A percentile compares a stretch with the other conserved stretches of the same genome.
Evolutionary conservation across 2,113 vertebrate genomes (phyloP).

Genomic region (Ramphastos sulfuratus): DNA sequence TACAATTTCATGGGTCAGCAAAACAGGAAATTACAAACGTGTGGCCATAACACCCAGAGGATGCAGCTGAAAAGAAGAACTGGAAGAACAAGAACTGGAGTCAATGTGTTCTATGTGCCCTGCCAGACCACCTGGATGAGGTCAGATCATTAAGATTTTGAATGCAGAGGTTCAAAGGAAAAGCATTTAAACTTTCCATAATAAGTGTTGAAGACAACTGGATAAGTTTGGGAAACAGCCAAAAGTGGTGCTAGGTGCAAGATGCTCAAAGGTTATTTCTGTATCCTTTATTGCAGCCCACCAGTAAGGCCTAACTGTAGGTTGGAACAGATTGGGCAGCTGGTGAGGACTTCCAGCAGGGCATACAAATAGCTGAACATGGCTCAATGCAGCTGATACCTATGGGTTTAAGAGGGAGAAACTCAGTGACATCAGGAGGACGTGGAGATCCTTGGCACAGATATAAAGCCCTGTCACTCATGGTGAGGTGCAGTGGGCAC

Average conservation of each 20-base stretch:
- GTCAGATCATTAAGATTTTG: not conserved
- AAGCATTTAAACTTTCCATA: not conserved
- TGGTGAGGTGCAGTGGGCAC: rapidly evolving
- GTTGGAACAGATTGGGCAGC: not conserved
- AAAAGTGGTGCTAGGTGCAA: not conserved
- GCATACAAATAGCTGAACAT: not conserved
- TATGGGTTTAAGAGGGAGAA: not conserved
- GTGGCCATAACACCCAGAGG: not conserved
- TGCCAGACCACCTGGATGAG: not conserved
- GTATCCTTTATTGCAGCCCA: not conserved
- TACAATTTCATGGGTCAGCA: not conserved
- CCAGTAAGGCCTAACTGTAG: not conserved
- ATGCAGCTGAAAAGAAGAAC: not conserved
- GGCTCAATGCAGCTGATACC: not conserved
- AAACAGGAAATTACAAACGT: not conserved
- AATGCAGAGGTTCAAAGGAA: not conserved
- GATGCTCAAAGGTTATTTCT: not conserved
- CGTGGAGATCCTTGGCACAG: not conserved
- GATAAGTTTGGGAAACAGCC: not conserved
- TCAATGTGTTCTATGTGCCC: rapidly evolving
- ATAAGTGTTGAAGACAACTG: not conserved
- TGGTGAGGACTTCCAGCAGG: not conserved
- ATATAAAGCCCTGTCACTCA: not conserved
- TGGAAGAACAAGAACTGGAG: not conserved
- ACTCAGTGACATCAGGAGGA: not conserved